Conservation (phyloP, 2,797 vertebrate genomes). For the Hoplostethus atlanticus region DNA sequence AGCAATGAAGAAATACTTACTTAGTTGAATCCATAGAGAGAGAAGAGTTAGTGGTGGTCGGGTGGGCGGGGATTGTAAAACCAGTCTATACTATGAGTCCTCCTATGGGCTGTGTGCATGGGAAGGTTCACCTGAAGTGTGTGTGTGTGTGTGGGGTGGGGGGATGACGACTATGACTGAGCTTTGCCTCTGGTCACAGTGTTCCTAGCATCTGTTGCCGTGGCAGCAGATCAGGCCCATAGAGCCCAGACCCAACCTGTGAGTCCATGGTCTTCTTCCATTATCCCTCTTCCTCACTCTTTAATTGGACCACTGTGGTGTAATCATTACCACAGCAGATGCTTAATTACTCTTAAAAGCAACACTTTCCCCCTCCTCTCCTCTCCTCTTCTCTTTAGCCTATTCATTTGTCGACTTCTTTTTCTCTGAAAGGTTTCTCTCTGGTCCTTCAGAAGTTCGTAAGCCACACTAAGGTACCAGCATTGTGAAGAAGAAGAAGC, state of each 20-base stretch:
- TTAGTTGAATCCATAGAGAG: too few species aligned
- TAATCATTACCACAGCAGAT: conserved; percentile 27
- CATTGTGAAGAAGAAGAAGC: background rate
- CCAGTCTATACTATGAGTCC: background rate
- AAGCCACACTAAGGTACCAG: too few species aligned
- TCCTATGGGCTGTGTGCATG: conserved; percentile 8
- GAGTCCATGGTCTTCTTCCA: background rate
- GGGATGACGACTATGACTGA: background rate
- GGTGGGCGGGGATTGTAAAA: background rate
- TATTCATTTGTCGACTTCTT: conserved; percentile 3
- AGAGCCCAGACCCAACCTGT: background rate
- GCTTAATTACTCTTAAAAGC: conserved; percentile 21
- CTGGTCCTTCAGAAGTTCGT: background rate
- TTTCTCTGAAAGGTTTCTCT: background rate
- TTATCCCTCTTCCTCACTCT: background rate
- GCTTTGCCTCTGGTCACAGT: background rate
- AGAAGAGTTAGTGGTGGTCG: too few species aligned
- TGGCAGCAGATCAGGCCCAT: background rate
- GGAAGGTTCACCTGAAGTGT: too few species aligned
- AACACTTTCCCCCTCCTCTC: background rate
- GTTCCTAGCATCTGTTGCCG: background rate
- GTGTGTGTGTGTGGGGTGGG: conserved; percentile 7
- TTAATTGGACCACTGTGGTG: background rate
- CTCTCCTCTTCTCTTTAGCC: background rate
- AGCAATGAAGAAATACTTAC: too few species aligned